Conservation (phyloP, 2,888 invertebrate species). For the Cataglyphis cursor region DNA sequence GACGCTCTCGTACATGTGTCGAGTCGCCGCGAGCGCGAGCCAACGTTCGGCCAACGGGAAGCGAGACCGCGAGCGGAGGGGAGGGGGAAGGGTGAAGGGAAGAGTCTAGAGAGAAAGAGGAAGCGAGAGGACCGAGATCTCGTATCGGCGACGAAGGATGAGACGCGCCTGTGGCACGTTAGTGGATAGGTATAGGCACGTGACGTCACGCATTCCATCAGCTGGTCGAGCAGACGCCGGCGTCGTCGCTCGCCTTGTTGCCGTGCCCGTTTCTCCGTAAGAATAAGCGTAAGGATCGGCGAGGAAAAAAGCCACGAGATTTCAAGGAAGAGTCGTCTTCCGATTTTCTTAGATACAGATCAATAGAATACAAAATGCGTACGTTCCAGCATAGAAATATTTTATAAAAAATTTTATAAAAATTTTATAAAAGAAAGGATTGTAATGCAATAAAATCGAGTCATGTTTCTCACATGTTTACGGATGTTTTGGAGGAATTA, state of each 20-base stretch:
- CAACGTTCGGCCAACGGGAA: no score
- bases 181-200: slow-evolving; percentile 24
- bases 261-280: slow-evolving; percentile 18
- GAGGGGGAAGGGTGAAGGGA: background rate
- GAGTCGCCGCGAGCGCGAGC: slow-evolving; percentile 1
- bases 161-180: slow-evolving; percentile 7
- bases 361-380: background rate
- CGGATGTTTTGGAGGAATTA: background rate
- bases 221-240: slow-evolving; percentile 35
- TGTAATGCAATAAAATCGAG: background rate
- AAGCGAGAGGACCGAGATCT: background rate
- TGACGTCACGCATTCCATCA: slow-evolving; percentile 50
- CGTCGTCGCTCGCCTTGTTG: slow-evolving; percentile 27
- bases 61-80: background rate
- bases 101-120: background rate
- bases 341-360: background rate
- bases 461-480: no score
- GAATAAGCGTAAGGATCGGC: background rate
- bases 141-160: slow-evolving; percentile 13
- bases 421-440: background rate
- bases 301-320: background rate
- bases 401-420: no score
- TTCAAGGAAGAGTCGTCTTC: background rate
- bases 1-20: slow-evolving; percentile 20
- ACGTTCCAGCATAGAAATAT: background rate